Conservation (phyloP, 2,888 invertebrate species). For the Tetragnatha montana region DNA sequence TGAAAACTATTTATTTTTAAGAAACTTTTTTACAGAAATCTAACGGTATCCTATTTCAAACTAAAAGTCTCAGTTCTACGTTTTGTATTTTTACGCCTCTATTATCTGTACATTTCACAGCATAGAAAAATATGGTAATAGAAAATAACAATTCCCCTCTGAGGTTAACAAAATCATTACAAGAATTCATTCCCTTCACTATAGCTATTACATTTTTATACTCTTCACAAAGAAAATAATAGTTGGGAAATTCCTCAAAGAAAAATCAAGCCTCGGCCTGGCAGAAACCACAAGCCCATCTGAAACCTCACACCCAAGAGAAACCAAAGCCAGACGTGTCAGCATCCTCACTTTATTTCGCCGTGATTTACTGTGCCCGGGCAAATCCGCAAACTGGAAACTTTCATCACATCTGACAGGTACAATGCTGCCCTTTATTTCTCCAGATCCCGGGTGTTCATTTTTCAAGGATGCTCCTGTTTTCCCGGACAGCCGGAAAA, state of each 20-base stretch:
- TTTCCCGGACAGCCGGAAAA: conserved; percentile 7
- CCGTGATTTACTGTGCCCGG: conserved; percentile 24
- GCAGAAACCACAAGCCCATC: not conserved
- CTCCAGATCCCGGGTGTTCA: not conserved
- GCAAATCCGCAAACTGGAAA: conserved; percentile 36
- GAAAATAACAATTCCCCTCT: not conserved
- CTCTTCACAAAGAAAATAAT: not conserved
- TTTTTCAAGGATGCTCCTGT: conserved; percentile 9
- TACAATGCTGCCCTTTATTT: not conserved
- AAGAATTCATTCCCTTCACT: not conserved
- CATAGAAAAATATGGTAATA: too few species aligned
- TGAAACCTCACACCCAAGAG: not conserved
- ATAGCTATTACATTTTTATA: not conserved
- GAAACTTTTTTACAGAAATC: too few species aligned
- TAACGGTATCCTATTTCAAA: too few species aligned
- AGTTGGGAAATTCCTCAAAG: not conserved
- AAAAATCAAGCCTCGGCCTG: too few species aligned
- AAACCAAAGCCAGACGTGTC: conserved; percentile 46
- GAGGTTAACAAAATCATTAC: not conserved
- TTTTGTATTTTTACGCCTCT: too few species aligned
- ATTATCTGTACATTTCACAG: not conserved
- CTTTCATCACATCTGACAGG: conserved; percentile 46
- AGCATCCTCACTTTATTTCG: conserved; percentile 25
- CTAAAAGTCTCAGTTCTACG: too few species aligned
- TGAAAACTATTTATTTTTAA: too few species aligned